Base-by-base conservation (phyloP, 37 sponge, comb jelly and placozoan genomes). In the Spongilla lacustris region DNA sequence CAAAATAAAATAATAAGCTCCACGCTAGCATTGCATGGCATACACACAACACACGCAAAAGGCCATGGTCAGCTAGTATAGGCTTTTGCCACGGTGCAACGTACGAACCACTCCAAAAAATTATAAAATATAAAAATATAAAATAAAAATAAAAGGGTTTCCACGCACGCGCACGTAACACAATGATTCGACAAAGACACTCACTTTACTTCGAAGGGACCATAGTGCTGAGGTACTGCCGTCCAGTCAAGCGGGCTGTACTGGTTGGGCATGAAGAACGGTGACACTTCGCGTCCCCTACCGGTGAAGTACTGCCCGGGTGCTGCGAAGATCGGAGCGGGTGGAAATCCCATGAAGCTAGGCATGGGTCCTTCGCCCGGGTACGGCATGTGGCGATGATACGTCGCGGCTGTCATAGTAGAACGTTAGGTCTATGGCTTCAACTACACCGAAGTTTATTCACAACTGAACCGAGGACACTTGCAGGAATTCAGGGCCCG, bases 201-300 rank as follows among this genome's bases (percentile, higher is more conserved):
- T 58, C 58, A 58, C 58, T 58, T 58, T 58, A 58, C 58, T 58
- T 58, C 58, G 58, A 58, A 58, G 19, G 58, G 14, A 58, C 58
- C 21, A 17, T 58, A 58, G 58, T 58, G 58, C 58, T 58, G 58
- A 17, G 58, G 58, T 58, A 58, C 58, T 6, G 58, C 58, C 58
- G 58, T 58, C 58, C 58, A 58, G 58, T 58, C 58, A 1, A 58
- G 58, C 19, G 58, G 58, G 58, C 21, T 14, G 58, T 58, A 58
- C 58, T 82, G 83, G 50, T 82, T 88, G 32, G 81, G 88, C 38
- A 88, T 77, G 34, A 88, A 83, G 77, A 88, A 88, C 29, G 88
- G 88, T 0, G 88, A 74, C 12, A 88, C 76, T 3, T 30, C 46
- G 25, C 82, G 83, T 12, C 83, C 58, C 24, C 83, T 49, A 3